These are phyloP conservation scores for Chlorocebus sabaeus DNA, from an alignment of 2,113 vertebrate genomes.

Conservation along the genomic window DNA sequence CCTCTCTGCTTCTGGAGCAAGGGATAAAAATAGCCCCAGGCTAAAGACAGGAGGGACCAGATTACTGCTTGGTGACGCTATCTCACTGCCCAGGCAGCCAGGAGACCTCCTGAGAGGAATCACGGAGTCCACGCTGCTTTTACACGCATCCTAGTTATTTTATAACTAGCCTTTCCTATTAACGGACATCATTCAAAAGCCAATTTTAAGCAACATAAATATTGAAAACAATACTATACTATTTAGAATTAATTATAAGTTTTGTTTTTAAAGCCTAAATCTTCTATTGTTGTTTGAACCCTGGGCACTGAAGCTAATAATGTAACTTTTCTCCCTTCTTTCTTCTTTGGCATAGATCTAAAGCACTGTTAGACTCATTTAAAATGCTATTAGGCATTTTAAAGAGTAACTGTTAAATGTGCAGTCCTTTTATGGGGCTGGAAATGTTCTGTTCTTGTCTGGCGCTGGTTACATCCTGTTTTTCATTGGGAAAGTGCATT, in stretches of 20 bases:
- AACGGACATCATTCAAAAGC: background rate
- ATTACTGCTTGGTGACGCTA: background rate
- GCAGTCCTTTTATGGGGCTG: background rate
- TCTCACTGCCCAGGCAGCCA: background rate
- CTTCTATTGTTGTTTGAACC: background rate
- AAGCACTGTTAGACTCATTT: background rate
- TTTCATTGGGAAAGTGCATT: background rate
- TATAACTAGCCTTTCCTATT: background rate
- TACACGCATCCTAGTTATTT: background rate
- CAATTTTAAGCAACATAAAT: background rate
- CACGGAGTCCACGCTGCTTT: background rate
- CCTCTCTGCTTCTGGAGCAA: background rate
- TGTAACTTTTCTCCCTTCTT: background rate
- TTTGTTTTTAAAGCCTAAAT: constrained; percentile 24
- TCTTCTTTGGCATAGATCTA: background rate
- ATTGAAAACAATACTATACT: background rate
- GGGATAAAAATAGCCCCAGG: too few species aligned
- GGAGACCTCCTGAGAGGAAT: background rate
- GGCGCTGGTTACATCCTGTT: background rate
- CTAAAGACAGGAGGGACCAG: background rate
- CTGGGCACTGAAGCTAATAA: background rate
- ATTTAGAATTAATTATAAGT: background rate
- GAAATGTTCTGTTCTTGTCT: background rate
- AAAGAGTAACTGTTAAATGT: background rate
- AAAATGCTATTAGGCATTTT: constrained; percentile 43